Evolutionary conservation across 1,140 invertebrate species (phyloP).

Genomic region (Drosophila willistoni): DNA sequence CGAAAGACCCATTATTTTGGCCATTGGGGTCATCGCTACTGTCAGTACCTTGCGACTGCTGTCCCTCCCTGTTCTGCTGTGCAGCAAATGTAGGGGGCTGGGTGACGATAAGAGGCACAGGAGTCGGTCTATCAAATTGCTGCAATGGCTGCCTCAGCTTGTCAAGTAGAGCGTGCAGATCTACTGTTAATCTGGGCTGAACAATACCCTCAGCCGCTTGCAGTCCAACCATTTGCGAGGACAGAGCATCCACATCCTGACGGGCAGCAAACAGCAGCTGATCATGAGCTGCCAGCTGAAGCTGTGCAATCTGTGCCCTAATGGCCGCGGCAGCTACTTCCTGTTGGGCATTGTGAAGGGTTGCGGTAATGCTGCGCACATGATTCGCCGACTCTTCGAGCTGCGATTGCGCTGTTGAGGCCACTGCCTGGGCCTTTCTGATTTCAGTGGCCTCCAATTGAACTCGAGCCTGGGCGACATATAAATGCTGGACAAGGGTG

Average conservation of each 20-base stretch:
- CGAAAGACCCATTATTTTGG: background rate
- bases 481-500: conserved; percentile 72
- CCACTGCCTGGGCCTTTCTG: conserved; percentile 72
- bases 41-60: background rate
- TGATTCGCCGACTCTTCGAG: conserved; percentile 78
- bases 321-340: conserved; percentile 77
- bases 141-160: conserved; percentile 75
- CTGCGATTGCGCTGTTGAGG: conserved; percentile 60
- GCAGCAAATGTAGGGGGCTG: conserved; percentile 1
- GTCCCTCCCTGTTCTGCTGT: background rate
- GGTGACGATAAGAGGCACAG: conserved; percentile 56
- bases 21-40: background rate
- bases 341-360: conserved; percentile 77
- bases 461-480: conserved; percentile 78
- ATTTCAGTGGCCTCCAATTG: conserved; percentile 80
- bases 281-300: conserved; percentile 80
- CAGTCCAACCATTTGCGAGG: conserved; percentile 79
- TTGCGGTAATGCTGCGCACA: conserved; percentile 74
- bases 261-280: conserved; percentile 78
- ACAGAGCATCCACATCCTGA: conserved; percentile 77
- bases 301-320: conserved; percentile 75
- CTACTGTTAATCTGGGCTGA: conserved; percentile 66
- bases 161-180: conserved; percentile 65
- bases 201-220: conserved; percentile 81
- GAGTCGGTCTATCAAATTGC: conserved; percentile 60